Conservation (phyloP, 2,113 vertebrate species). For the Saiga tatarica region DNA sequence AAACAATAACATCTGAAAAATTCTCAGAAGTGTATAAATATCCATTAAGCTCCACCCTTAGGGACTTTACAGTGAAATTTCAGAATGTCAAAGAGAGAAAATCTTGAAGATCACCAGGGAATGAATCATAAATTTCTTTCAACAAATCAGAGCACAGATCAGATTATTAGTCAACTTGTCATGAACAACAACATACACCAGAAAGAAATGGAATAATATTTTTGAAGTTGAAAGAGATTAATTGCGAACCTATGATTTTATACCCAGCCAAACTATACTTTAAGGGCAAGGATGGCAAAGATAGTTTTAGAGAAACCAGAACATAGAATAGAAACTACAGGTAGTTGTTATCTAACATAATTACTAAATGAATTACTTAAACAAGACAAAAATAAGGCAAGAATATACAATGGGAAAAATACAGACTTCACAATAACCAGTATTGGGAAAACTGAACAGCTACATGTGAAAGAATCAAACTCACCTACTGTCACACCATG, state of each 20-base stretch:
- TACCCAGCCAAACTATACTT: neutral
- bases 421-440: neutral
- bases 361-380: neutral
- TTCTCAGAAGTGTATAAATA: neutral
- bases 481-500: neutral
- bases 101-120: neutral
- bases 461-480: neutral
- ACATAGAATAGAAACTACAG: neutral
- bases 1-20: neutral
- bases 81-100: neutral
- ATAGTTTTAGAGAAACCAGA: conserved; percentile 16
- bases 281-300: neutral
- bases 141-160: neutral
- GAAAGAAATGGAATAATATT: neutral
- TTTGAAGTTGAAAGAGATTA: neutral
- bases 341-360: neutral
- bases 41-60: neutral
- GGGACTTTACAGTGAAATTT: neutral
- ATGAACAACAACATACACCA: neutral
- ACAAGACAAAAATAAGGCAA: neutral
- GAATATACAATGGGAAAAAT: neutral
- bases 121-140: neutral
- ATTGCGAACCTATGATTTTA: neutral
- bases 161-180: neutral
- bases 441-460: neutral